Conservation (phyloP, 2,797 vertebrate species). For the Mus minutoides region DNA sequence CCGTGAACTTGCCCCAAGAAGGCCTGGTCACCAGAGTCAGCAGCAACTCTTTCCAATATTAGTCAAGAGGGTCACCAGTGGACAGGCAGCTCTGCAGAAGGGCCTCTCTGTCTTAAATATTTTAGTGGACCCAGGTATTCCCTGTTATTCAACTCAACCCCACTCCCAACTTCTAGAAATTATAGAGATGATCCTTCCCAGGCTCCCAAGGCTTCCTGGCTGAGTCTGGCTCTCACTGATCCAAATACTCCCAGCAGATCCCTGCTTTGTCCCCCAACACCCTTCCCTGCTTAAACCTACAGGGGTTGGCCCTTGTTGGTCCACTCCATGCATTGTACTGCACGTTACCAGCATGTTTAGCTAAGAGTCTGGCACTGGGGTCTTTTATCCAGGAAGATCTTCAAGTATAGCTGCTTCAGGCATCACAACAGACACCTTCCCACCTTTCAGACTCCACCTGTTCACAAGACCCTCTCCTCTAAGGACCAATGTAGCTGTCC, state of each 20-base stretch:
- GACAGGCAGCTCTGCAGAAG: background rate
- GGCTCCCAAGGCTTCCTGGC: background rate
- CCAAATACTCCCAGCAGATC: too few species aligned
- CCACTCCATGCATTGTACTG: background rate
- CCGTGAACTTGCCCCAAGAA: background rate
- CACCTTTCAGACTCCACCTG: background rate
- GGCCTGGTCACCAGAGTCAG: background rate
- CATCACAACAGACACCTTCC: background rate
- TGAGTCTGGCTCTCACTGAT: background rate
- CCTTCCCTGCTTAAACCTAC: background rate
- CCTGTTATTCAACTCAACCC: background rate
- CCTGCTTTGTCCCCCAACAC: background rate
- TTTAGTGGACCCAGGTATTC: background rate
- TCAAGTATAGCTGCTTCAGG: background rate
- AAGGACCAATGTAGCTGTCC: background rate
- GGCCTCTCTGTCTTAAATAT: background rate
- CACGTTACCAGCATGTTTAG: background rate
- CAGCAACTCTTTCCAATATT: background rate
- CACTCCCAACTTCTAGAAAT: background rate
- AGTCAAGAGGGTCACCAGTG: background rate
- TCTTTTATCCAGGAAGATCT: background rate
- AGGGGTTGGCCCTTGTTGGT: background rate
- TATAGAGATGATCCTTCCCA: background rate
- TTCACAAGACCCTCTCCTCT: too few species aligned
- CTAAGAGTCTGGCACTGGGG: background rate